Base-by-base conservation (phyloP, 2,888 invertebrate genomes). In the Nephrocerus scutellatus region DNA sequence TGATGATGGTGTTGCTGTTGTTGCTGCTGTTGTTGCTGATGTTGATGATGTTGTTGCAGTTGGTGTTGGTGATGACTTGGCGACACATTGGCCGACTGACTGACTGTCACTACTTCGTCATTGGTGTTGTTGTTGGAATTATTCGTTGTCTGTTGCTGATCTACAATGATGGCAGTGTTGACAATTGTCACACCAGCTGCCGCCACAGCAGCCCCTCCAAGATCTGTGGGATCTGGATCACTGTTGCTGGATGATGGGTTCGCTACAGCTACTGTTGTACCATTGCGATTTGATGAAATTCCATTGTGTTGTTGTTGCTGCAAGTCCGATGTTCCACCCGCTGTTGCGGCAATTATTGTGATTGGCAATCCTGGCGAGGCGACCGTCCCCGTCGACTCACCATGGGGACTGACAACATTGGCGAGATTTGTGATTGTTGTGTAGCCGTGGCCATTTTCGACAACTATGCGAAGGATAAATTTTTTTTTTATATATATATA, bases 21-120 rank as follows among this genome's bases (percentile, higher is more conserved):
- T 53, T 29, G 14, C 8, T 32, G 16, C 7, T 18, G 10, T 39
- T 22, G 22, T 10, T 10, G 14, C 20, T 12, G 12, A 36, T 20
- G 10, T 41, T 6, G 15, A 31, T n/a, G 10, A 12, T 34, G 18
- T 25, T 24, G 24, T 24, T 37, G 29, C 12, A n/a, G n/a, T n/a
- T n/a, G n/a, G n/a, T n/a, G n/a, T n/a, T n/a, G n/a, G 37, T 53
- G 39, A 68, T 61, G 57, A 34, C 36, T 68, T 23, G 48, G 48
- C 15, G 49, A 48, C 12, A 35, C 48, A 49, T 36, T 51, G 38
- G 41, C 51, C 30, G 32, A 35, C 38, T 30, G 41, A 32, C 39
- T 32, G 20, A n/a, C 36, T 41, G 23, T 20, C 25, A 23, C 32
- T 37, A 29, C 20, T 31, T 37, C 44, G 12, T 21, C 39, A 8